Percentiles rank a stretch among this genome's conserved stretches.
Conservation (phyloP, 92 coral and sea anemone genomes). For the Heliopora coerulea region DNA sequence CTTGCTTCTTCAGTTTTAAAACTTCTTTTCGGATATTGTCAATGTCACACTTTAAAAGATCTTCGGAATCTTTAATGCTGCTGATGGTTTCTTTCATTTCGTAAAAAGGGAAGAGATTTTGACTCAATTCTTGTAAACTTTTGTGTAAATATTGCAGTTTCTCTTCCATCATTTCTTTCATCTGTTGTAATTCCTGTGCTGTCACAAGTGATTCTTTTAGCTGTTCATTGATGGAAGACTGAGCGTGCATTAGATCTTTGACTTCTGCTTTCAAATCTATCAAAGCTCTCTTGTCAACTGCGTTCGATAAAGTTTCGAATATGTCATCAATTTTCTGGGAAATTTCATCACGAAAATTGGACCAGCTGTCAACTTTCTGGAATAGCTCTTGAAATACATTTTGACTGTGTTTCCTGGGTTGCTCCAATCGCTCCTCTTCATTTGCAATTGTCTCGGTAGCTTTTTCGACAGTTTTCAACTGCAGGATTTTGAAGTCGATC, state of each 20-base stretch:
- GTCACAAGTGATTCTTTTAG: not conserved
- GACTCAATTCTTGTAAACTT: slow-evolving; percentile 24
- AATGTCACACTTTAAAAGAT: slow-evolving; percentile 20
- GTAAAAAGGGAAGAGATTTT: slow-evolving; percentile 17
- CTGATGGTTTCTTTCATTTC: slow-evolving; percentile 21
- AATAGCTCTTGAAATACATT: not conserved
- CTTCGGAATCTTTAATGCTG: slow-evolving; percentile 7
- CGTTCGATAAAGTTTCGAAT: slow-evolving; percentile 9
- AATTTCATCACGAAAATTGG: slow-evolving; percentile 23
- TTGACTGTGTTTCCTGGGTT: not conserved
- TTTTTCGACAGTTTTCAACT: not conserved
- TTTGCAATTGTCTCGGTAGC: not conserved
- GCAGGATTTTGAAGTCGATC: slow-evolving; percentile 33
- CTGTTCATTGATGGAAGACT: not conserved
- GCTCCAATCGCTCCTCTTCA: not conserved
- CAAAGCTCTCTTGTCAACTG: slow-evolving; percentile 10
- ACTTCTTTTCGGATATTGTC: slow-evolving; percentile 28
- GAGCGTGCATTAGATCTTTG: not conserved
- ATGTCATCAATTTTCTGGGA: slow-evolving; percentile 12
- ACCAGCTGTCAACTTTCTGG: not conserved
- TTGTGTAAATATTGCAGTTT: slow-evolving; percentile 5
- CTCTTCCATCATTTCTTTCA: slow-evolving; percentile 1
- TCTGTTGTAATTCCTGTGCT: not conserved
- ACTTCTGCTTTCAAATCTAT: slow-evolving; percentile 12
- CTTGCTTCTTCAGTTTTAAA: slow-evolving; percentile 16